These are phyloP conservation scores for Megaceryle alcyon DNA, from an alignment of 2,797 vertebrate genomes.

Conservation along the genomic window DNA sequence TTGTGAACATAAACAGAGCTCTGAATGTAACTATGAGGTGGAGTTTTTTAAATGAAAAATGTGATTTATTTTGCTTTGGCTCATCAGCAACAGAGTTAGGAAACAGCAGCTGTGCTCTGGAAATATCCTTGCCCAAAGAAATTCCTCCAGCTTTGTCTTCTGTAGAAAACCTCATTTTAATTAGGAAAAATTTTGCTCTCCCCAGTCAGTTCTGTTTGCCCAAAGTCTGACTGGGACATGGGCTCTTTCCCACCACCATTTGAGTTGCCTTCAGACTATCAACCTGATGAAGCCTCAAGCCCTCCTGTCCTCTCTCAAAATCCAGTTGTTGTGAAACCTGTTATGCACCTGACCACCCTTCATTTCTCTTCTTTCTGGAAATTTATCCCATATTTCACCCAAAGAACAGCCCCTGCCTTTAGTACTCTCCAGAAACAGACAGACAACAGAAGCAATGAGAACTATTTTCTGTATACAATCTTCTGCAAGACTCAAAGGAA, in stretches of 20 bases:
- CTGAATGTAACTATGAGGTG: not conserved
- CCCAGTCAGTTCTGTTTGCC: not conserved
- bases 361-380: not conserved
- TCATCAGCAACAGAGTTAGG: not conserved
- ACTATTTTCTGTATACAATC: not conserved
- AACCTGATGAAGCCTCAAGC: not conserved
- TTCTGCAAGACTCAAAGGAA: not conserved
- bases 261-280: not conserved
- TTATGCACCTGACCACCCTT: not conserved
- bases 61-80: not conserved
- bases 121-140: not conserved
- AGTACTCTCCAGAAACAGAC: not conserved
- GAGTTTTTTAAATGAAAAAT: not conserved
- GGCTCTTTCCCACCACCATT: not conserved
- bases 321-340: not conserved
- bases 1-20: not conserved
- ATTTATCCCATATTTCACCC: not conserved
- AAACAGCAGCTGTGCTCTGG: not conserved
- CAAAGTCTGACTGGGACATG: not conserved
- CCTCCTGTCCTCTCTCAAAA: not conserved
- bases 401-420: not conserved
- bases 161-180: not conserved
- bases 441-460: rapidly evolving
- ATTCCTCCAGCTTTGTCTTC: not conserved
- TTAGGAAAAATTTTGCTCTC: not conserved